A percentile compares a stretch with the other conserved stretches of the same genome.
These are phyloP conservation scores for Mohoua ochrocephala DNA, from an alignment of 2,113 vertebrate species.

Conservation along the genomic window DNA sequence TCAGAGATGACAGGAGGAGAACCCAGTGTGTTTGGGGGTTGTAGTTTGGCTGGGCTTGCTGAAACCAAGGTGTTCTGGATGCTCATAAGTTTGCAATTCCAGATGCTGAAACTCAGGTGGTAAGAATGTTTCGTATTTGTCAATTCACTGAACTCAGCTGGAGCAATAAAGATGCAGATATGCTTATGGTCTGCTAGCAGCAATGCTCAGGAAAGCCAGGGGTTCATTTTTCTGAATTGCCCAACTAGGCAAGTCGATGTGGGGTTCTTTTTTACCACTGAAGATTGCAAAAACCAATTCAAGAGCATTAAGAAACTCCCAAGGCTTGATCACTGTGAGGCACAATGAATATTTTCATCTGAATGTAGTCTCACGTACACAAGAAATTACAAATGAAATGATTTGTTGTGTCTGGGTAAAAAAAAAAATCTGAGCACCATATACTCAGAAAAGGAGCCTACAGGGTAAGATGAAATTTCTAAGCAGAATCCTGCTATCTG, in stretches of 20 bases:
- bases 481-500: background rate
- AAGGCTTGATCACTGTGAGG: background rate
- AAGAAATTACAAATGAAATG: background rate
- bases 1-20: background rate
- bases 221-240: background rate
- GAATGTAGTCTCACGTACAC: background rate
- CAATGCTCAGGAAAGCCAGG: constrained; percentile 56
- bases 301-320: background rate
- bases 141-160: background rate
- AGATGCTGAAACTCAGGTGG: constrained; percentile 5
- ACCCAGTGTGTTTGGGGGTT: background rate
- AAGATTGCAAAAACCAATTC: background rate
- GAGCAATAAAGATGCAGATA: background rate
- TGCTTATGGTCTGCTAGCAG: background rate
- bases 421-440: background rate
- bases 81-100: background rate
- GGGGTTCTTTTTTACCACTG: background rate
- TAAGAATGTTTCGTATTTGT: background rate
- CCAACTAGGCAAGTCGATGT: background rate
- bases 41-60: background rate
- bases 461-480: background rate
- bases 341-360: background rate
- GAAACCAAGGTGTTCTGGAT: background rate
- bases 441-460: background rate
- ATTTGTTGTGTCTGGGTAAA: background rate